Conservation (phyloP, 2,888 invertebrate species). For the Diarsia brunnea region DNA sequence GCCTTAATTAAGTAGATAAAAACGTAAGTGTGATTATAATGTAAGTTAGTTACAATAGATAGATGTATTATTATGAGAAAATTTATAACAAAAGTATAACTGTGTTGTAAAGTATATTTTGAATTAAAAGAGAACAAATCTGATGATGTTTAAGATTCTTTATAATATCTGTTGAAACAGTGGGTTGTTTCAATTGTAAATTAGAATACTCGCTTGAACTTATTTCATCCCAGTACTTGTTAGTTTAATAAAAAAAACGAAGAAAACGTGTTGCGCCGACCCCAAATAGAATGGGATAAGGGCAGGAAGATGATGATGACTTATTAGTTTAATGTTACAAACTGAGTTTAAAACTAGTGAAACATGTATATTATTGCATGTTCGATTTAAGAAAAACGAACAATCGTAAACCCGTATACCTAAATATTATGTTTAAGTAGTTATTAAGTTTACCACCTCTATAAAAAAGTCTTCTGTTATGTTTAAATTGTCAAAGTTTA, state of each 20-base stretch:
- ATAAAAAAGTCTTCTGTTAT: conserved; percentile 34
- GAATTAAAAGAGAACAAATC: background rate
- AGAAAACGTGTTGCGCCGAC: too few species aligned
- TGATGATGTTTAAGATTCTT: conserved; percentile 1
- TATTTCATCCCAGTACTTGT: conserved; percentile 10
- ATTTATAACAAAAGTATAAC: background rate
- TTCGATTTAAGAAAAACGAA: conserved; percentile 11
- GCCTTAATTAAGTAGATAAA: conserved; percentile 3
- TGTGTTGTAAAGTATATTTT: background rate
- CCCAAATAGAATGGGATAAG: too few species aligned
- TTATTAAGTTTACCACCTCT: conserved; percentile 19
- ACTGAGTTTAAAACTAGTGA: conserved; percentile 12
- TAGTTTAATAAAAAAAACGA: too few species aligned
- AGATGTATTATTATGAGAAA: background rate
- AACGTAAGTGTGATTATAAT: conserved; percentile 30
- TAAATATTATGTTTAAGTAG: conserved; percentile 20
- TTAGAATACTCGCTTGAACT: conserved; percentile 19
- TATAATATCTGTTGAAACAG: background rate
- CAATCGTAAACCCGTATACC: conserved; percentile 21
- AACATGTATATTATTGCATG: background rate
- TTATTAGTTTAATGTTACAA: conserved; percentile 5
- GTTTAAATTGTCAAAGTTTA: conserved; percentile 28
- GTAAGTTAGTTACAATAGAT: conserved; percentile 5
- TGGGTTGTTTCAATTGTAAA: conserved; percentile 6
- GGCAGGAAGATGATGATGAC: too few species aligned